These are phyloP conservation scores for Lamprotornis superbus DNA, from an alignment of 2,113 vertebrate species.

Conservation along the genomic window DNA sequence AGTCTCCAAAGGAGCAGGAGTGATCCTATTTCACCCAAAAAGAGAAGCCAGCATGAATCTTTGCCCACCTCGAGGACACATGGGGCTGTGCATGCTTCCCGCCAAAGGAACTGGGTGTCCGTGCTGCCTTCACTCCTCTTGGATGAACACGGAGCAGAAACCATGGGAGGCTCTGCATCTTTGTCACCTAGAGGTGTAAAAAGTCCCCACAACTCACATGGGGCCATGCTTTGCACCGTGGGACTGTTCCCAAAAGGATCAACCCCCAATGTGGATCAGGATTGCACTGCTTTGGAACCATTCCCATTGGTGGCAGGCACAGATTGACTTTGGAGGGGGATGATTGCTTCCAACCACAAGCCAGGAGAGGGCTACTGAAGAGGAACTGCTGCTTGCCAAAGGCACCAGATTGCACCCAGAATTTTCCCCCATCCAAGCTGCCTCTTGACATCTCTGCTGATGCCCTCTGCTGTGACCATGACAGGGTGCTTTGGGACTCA, in stretches of 20 bases:
- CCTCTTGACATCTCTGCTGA: not conserved
- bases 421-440: not conserved
- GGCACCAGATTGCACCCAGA: not conserved
- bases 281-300: fast-evolving
- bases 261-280: fast-evolving
- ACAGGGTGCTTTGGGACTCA: not conserved
- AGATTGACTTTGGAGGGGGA: not conserved
- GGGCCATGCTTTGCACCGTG: fast-evolving
- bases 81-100: not conserved
- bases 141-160: not conserved
- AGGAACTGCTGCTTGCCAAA: not conserved
- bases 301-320: not conserved
- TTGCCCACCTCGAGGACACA: fast-evolving
- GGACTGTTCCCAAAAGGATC: not conserved
- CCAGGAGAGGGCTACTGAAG: not conserved
- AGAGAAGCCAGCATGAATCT: not conserved
- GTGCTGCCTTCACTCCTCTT: not conserved
- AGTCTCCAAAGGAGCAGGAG: not conserved
- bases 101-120: fast-evolving
- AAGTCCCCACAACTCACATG: not conserved
- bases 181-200: not conserved
- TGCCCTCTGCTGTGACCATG: not conserved
- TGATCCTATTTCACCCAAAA: not conserved
- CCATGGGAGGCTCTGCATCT: not conserved
- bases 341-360: not conserved